These are phyloP conservation scores for Uloborus diversus DNA, from an alignment of 1,140 invertebrate genomes.

Conservation along the genomic window DNA sequence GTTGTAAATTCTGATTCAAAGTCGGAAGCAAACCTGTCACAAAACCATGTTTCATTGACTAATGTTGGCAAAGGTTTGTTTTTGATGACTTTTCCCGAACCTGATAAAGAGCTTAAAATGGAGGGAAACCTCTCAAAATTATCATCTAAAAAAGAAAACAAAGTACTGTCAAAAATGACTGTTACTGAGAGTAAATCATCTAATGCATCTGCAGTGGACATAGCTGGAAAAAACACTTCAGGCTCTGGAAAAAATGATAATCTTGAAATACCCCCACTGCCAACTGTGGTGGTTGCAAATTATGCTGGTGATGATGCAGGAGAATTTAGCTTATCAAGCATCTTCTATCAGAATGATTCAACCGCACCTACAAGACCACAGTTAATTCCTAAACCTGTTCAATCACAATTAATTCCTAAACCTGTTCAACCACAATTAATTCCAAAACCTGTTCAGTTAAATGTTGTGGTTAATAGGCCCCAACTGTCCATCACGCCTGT, in stretches of 20 bases:
- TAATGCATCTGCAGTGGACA: background rate
- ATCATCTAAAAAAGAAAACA: background rate
- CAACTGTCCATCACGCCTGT: too few species aligned
- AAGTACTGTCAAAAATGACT: background rate
- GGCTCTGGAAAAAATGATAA: background rate
- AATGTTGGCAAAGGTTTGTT: slow-evolving; percentile 11
- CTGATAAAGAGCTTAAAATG: background rate
- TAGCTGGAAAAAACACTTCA: background rate
- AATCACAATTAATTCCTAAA: too few species aligned
- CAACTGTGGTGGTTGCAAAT: slow-evolving; percentile 42
- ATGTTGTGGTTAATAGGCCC: too few species aligned
- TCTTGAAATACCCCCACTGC: slow-evolving; percentile 19
- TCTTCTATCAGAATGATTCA: slow-evolving; percentile 34
- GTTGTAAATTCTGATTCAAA: background rate
- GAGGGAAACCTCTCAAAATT: background rate
- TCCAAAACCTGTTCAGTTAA: too few species aligned
- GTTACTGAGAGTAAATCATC: background rate
- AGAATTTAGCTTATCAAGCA: slow-evolving; percentile 16
- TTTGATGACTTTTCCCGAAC: slow-evolving; percentile 17
- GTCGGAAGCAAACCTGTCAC: background rate
- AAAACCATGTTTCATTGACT: background rate
- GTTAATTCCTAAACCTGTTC: too few species aligned
- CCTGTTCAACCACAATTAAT: too few species aligned
- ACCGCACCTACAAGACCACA: background rate
- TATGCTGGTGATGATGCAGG: slow-evolving; percentile 13